A percentile compares a stretch with the other conserved stretches of the same genome.
phyloP scores from a whole-genome alignment of 2,797 vertebrate genomes.

The Acanthurus lineatus region DNA sequence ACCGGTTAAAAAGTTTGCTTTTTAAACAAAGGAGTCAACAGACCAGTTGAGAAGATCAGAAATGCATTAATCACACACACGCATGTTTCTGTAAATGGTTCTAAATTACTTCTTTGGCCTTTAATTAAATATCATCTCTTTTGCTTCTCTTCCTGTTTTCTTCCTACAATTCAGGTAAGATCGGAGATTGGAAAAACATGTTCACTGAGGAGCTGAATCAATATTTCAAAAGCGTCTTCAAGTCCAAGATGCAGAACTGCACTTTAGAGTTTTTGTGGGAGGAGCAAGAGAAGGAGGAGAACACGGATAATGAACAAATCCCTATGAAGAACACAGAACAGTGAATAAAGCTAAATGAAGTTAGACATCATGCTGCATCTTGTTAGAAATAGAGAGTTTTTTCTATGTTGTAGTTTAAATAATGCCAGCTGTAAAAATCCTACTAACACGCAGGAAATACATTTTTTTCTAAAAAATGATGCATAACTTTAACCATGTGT shows the following conservation, averaged over 20 bases:
- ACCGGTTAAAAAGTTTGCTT: background rate
- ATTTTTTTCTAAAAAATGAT: too few relatives aligned
- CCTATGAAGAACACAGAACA: background rate
- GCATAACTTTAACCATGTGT: background rate
- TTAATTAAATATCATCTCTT: background rate
- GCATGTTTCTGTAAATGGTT: background rate
- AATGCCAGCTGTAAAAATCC: background rate
- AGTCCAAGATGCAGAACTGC: conserved; percentile 79
- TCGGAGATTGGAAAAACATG: conserved; percentile 88
- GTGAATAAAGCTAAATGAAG: background rate
- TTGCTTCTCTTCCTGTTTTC: background rate
- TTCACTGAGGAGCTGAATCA: conserved; percentile 84
- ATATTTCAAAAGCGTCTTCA: conserved; percentile 80
- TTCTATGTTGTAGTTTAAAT: background rate
- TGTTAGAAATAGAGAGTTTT: background rate
- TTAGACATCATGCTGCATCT: background rate
- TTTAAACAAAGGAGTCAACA: background rate
- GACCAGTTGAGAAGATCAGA: background rate
- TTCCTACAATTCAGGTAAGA: conserved; percentile 76
- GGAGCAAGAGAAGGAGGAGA: conserved; percentile 25
- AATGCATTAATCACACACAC: background rate
- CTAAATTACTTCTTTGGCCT: background rate
- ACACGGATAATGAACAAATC: background rate
- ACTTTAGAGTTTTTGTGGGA: conserved; percentile 77
- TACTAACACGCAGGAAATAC: background rate